Evolutionary conservation across 2,888 invertebrate species (phyloP), one percentile per base, ranked within the genome.

Genomic region (Leucania comma): DNA sequence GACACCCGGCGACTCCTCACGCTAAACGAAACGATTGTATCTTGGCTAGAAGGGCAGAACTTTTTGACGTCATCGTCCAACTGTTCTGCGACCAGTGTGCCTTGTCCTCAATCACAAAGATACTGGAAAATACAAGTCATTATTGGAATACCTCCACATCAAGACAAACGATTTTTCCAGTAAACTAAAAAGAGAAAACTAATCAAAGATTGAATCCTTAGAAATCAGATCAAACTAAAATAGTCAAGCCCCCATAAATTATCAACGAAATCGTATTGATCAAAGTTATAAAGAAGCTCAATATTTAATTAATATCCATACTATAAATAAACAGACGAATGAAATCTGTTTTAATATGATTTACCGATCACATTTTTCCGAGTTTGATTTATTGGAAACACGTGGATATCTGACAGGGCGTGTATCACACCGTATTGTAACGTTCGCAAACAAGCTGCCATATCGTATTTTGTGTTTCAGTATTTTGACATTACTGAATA

Each of bases 291-390:
- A 10, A 12, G 57, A 4, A 24, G 54, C 54, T 56, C 46, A 48
- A 54, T 68, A 65, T 61, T 20, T 60, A 73, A 75, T 58, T 61
- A 57, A 46, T 70, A 57, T 48, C 10, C 57, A 79, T 80, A 81
- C 69, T 78, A 81, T 60, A 80, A 83, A 82, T 80, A 82, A 85
- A 72, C 32, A 64, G 48, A 24, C 46, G 62, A 68, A 76, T 76
- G 75, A 81, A 83, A 72, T 58, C 54, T 42, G 17, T 56, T 32
- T 12, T n/a, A 56, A n/a, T 53, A 60, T 79, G 82, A 86, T 83
- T 83, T 82, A 86, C 62, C 71, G 35, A 42, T 32, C 14, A 53
- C 69, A 82, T 81, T 72, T 78, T 82, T 75, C 59, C 60, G 63
- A 42, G 42, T 58, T 1, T 56, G 79, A 83, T 61, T 81, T 85